Base-by-base conservation (phyloP, 2,113 vertebrate genomes). In the Haemorhous mexicanus region DNA sequence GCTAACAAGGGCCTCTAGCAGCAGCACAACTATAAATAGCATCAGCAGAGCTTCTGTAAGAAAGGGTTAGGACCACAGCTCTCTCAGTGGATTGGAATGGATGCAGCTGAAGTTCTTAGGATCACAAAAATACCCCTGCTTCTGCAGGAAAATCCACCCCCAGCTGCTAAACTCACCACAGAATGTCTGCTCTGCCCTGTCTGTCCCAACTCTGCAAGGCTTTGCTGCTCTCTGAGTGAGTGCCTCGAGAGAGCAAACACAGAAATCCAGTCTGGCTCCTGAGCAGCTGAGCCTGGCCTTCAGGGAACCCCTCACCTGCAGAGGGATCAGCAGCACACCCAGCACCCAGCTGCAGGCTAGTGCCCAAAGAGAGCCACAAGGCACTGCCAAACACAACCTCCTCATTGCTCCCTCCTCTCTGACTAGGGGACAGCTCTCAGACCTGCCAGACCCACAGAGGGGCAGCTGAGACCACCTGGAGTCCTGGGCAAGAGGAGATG, bases 11-110 rank as follows among this genome's bases (percentile, higher is more conserved):
- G 92, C 86, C 92, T 89, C 85, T 58, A 84, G 90, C 85, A 96
- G 93, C 79, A 94, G 37, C 88, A 81, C 55, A 58, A 55, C 88
- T 95, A 95, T 76, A 95, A 96, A 95, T 89, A 93, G 94, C 68
- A 92, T 24, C 83, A 74, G 58, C 66, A 77, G 35, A 89, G 78
- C 56, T 93, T 79, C 81, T 80, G 55, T 16, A 83, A 94, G 69
- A 64, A 90, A 87, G 52, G 73, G 59, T 84, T 67, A 92, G 91
- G 80, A 93, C 73, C 83, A 85, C 53, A 69, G 77, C n/a, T 70
- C 59, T 82, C 94, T 20, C 44, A 73, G 41, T 61, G 39, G 56
- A 91, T 73, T 81, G 41, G 79, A 93, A 80, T 53, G 46, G 50
- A 91, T 82, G 68, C 63, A 90, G 82, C 43, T 77, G 69, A 88